A percentile compares a stretch with the other conserved stretches of the same genome.
Evolutionary conservation across 2,797 vertebrate genomes (phyloP).

Genomic region (Mico argentatus): DNA sequence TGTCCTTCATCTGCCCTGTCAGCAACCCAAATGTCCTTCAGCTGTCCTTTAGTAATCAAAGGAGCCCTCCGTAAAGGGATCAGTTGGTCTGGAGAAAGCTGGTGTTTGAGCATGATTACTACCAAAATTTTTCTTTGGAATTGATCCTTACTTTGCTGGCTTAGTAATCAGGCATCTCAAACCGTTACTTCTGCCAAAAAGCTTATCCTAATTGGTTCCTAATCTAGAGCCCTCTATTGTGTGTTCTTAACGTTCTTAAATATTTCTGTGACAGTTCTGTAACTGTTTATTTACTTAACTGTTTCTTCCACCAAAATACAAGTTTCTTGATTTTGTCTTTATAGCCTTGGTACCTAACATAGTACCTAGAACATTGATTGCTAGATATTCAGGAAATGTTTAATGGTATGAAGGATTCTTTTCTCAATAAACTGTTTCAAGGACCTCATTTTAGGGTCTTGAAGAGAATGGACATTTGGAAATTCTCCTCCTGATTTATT

Average conservation of each 20-base stretch:
- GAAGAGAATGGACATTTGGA: slow-evolving; percentile 17
- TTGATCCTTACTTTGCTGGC: background rate
- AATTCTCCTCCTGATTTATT: background rate
- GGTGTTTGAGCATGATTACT: background rate
- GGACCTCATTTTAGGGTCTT: slow-evolving; percentile 31
- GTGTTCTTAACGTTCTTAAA: background rate
- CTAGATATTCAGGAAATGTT: background rate
- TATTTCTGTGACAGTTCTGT: background rate
- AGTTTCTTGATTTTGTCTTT: slow-evolving; percentile 26
- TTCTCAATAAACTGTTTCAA: background rate
- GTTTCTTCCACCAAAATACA: slow-evolving; percentile 7
- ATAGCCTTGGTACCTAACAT: background rate
- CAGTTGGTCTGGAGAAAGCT: slow-evolving; percentile 12
- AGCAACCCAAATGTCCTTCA: background rate
- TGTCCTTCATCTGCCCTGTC: background rate
- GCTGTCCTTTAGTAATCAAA: background rate
- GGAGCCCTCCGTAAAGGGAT: background rate
- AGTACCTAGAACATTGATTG: background rate
- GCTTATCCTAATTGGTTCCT: slow-evolving; percentile 27
- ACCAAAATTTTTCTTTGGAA: slow-evolving; percentile 17
- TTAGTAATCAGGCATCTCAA: background rate
- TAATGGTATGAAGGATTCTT: background rate
- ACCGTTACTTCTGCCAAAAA: background rate
- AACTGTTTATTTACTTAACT: slow-evolving; percentile 38
- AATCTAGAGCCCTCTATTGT: background rate